Percentiles rank a stretch among this genome's conserved stretches.
phyloP scores from a whole-genome alignment of 2,888 invertebrate species.

The Clostera curtula region DNA sequence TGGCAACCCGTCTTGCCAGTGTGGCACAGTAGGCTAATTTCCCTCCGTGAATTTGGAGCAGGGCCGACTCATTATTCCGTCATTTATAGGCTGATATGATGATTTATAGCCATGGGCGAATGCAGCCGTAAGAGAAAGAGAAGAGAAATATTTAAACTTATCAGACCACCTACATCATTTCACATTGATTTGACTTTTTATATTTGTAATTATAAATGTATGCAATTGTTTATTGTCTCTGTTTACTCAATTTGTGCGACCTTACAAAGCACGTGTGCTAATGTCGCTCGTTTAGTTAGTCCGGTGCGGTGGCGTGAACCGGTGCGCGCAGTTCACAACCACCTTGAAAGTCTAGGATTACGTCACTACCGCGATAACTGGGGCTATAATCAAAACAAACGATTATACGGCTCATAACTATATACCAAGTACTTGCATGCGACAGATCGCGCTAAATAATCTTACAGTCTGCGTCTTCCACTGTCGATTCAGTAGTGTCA shows the following conservation, averaged over 20 bases:
- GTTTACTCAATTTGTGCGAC: conserved; percentile 39
- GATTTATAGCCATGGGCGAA: too few relatives aligned
- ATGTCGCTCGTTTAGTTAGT: conserved; percentile 42
- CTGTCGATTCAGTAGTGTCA: conserved; percentile 28
- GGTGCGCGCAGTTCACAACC: conserved; percentile 26
- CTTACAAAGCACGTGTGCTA: conserved; percentile 46
- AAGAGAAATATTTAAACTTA: too few relatives aligned
- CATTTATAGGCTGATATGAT: too few relatives aligned
- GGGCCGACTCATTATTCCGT: too few relatives aligned
- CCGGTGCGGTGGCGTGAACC: conserved; percentile 26
- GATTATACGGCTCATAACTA: conserved; percentile 20
- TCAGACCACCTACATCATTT: too few relatives aligned
- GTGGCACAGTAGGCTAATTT: too few relatives aligned
- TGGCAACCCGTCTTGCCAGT: too few relatives aligned
- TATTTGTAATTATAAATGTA: too few relatives aligned
- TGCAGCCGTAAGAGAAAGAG: too few relatives aligned
- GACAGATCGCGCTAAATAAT: conserved; percentile 8
- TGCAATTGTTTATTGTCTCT: conserved; percentile 20
- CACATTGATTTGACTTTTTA: too few relatives aligned
- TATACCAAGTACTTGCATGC: conserved; percentile 11
- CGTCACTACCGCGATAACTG: conserved; percentile 45
- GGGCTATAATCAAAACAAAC: conserved; percentile 41
- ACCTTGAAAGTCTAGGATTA: conserved; percentile 43
- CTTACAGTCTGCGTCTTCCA: conserved; percentile 5
- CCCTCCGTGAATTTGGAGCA: too few relatives aligned